Base-by-base conservation (phyloP, 92 coral and sea anemone genomes). In the Siderastrea radians region DNA sequence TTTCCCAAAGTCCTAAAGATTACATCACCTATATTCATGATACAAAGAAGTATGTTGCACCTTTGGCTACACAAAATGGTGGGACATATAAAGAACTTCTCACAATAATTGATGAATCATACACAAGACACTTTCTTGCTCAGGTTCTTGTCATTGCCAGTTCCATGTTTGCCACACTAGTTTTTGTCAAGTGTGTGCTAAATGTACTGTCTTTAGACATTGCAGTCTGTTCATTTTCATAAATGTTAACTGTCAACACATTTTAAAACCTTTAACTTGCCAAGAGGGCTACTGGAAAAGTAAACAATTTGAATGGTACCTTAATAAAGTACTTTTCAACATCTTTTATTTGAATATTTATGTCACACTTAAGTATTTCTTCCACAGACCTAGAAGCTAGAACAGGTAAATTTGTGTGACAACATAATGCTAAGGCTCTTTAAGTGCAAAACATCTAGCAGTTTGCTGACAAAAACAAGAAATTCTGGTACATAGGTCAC, bases 21-120 rank as follows among this genome's bases (percentile, higher is more conserved):
- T 48, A 78, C 58, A 60, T 78, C 72, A 78, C 71, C 3, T 78
- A 78, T 51, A 49, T 78, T 78, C 72, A 49, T 1, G 72, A 78
- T 38, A 62, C 47, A n/a, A 60, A 72, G 17, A 49, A 8, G 72
- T 47, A 48, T 62, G 43, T 78, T 78, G 47, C 38, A 13, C 72
- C 83, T 50, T 58, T 46, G 46, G 83, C 83, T 43, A 52, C 45
- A 16, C 72, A 78, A 49, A 61, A 49, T 61, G 72, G 58, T 2
- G 83, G 83, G 49, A 50, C 60, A 45, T 78, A 78, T 47, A 78
- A 78, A 5, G 83, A 78, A 61, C 83, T 78, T 10, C 83, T 78
- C 11, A n/a, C 14, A 59, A 62, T 78, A 62, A 61, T 62, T 47
- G 72, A 78, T 38, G 83, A 78, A 58, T 78, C 72, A 16, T 16